Base-by-base conservation (phyloP, 1,140 invertebrate species). In the Phenacoccus solenopsis region DNA sequence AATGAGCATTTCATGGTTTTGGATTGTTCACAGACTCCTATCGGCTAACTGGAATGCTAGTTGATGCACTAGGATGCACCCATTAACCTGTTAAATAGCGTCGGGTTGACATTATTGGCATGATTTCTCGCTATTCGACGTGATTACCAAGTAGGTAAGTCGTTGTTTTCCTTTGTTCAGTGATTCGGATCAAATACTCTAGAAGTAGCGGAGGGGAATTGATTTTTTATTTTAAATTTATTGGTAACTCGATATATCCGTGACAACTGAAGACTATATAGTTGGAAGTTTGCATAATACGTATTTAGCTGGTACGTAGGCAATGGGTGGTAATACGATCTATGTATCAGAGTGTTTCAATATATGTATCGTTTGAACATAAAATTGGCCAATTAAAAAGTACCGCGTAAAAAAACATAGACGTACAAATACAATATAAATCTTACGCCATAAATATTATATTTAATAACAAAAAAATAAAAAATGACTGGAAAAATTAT, bases 241-340 rank as follows among this genome's bases (percentile, higher is more conserved):
- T 49, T 49, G 38, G 38, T 49, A 49, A 49, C 38, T 49, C 38
- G 38, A 49, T 49, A 49, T 49, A 49, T 49, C 38, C 38, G 38
- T 49, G 38, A 49, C 38, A n/a, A 49, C 20, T 13, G 30, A 32
- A 32, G 30, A n/a, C n/a, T 32, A 32, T 32, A 5, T 49, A n/a
- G 4, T 16, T 49, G 20, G 2, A 49, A 49, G n/a, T n/a, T 49
- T 49, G 38, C 38, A n/a, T 49, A 49, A 49, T 5, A 16, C 20
- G 3, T 9, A 9, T n/a, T 49, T n/a, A n/a, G 16, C n/a, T n/a
- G n/a, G n/a, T n/a, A n/a, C n/a, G n/a, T n/a, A n/a, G n/a, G n/a
- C n/a, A n/a, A n/a, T n/a, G n/a, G n/a, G n/a, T n/a, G n/a, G n/a
- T n/a, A n/a, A n/a, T n/a, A n/a, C n/a, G n/a, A n/a, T n/a, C n/a